These are phyloP conservation scores for Pocillopora verrucosa DNA, from an alignment of 64 coral and sea anemone genomes.

Conservation along the genomic window DNA sequence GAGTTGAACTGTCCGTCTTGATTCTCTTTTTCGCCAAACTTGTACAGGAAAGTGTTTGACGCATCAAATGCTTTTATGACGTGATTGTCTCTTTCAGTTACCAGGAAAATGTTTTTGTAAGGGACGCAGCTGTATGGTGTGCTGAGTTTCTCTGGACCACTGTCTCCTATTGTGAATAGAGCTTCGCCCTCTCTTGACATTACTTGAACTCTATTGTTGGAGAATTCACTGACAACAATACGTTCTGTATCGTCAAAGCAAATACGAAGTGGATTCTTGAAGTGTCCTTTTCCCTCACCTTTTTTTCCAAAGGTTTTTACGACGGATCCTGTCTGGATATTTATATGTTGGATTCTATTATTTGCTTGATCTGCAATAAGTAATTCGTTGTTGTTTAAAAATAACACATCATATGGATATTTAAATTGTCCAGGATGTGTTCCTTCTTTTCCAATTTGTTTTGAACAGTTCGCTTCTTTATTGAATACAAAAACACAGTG, in stretches of 20 bases:
- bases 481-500: neutral
- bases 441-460: neutral
- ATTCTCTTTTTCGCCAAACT: too few species aligned
- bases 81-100: too few species aligned
- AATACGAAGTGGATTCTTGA: constrained; percentile 1
- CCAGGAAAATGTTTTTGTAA: too few species aligned
- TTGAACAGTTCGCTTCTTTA: constrained; percentile 3
- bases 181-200: too few species aligned
- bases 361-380: neutral
- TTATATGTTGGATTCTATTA: constrained; percentile 19
- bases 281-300: constrained; percentile 3
- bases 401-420: neutral
- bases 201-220: too few species aligned
- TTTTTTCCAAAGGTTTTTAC: constrained; percentile 16
- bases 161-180: too few species aligned
- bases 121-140: too few species aligned
- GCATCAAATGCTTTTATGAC: too few species aligned
- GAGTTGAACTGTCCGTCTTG: too few species aligned
- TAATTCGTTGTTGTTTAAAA: neutral
- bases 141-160: too few species aligned
- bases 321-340: neutral
- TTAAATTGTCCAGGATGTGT: neutral
- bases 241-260: constrained; percentile 10
- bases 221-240: too few species aligned
- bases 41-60: too few species aligned